Evolutionary conservation across 2,113 vertebrate species (phyloP).

Genomic region (Hippolais icterina): DNA sequence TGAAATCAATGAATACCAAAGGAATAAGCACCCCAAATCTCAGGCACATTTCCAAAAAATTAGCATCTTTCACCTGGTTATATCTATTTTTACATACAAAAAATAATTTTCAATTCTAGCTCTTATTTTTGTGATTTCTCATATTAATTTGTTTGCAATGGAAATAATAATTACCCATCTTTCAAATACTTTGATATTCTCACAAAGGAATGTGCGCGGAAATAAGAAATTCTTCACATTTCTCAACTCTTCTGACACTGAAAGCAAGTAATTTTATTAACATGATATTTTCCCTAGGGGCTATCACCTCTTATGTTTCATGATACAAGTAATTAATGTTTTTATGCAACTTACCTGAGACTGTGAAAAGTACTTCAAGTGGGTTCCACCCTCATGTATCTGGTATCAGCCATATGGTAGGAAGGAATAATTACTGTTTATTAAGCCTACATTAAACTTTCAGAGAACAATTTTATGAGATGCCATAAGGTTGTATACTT

Average conservation of each 20-base stretch:
- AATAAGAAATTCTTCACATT: not conserved
- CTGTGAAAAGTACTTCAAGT: not conserved
- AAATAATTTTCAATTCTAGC: not conserved
- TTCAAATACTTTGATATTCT: not conserved
- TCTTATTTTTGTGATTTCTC: not conserved
- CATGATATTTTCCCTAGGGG: not conserved
- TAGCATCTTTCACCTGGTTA: not conserved
- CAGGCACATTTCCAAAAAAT: not conserved
- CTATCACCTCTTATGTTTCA: not conserved
- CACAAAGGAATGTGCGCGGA: not conserved
- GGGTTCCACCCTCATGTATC: not conserved
- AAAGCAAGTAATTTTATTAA: not conserved
- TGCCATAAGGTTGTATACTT: slow-evolving; percentile 43
- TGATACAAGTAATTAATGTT: slow-evolving; percentile 14
- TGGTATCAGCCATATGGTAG: slow-evolving; percentile 39
- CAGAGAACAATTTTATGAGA: slow-evolving; percentile 40
- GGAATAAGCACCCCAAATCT: not conserved
- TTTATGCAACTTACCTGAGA: slow-evolving; percentile 13
- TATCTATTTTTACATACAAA: not conserved
- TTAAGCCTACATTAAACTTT: slow-evolving; percentile 46
- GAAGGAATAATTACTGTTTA: slow-evolving; percentile 60
- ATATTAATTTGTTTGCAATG: not conserved
- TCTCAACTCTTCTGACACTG: not conserved
- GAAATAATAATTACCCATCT: not conserved
- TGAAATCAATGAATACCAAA: not conserved